These are phyloP conservation scores for Patiria pectinifera DNA, from an alignment of 53 echinoderm and acorn worm species.

Conservation along the genomic window DNA sequence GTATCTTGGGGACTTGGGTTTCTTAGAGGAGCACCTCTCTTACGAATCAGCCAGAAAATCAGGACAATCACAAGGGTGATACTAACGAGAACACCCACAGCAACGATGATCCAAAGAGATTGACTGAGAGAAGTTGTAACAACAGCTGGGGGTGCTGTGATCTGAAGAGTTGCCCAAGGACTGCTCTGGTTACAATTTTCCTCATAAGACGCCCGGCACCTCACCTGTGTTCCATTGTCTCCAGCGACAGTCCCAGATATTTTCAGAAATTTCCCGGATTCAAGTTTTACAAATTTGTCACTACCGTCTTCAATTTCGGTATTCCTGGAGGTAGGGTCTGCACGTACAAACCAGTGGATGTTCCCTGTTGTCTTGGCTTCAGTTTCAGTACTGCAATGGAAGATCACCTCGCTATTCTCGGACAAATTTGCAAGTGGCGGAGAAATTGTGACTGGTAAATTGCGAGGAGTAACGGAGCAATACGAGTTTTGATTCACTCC, in stretches of 20 bases:
- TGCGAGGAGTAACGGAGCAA: not conserved
- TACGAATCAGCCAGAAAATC: too few species aligned
- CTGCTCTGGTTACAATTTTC: not conserved
- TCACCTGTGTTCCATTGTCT: slow-evolving; percentile 7
- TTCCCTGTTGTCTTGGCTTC: not conserved
- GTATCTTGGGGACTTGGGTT: too few species aligned
- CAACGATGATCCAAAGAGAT: not conserved
- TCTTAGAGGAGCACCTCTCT: too few species aligned
- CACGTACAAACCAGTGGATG: not conserved
- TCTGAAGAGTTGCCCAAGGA: not conserved
- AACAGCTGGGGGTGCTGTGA: not conserved
- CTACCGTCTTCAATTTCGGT: not conserved
- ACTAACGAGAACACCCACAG: too few species aligned
- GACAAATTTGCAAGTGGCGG: not conserved
- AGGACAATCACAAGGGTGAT: not conserved
- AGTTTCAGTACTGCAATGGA: slow-evolving; percentile 12
- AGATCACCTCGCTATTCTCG: not conserved
- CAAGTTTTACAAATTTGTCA: not conserved
- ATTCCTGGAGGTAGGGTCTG: not conserved
- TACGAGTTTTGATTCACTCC: not conserved
- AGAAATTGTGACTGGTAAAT: not conserved
- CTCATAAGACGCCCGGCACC: not conserved
- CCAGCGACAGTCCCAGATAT: not conserved
- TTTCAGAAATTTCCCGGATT: not conserved
- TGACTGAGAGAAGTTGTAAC: not conserved